Conservation (phyloP, 2,113 vertebrate species). For the Henicopernis longicauda region DNA sequence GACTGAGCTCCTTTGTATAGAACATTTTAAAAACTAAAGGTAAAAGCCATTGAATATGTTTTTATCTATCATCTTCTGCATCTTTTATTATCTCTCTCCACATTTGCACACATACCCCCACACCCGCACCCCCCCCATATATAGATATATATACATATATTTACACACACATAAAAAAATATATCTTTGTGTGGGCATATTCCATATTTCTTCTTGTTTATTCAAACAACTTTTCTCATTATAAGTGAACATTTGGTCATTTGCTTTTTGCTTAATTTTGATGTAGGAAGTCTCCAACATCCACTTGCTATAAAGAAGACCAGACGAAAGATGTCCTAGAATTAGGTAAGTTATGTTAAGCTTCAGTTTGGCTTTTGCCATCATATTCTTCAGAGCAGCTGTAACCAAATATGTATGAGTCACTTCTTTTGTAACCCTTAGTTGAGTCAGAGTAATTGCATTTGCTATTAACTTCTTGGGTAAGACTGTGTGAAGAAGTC, state of each 20-base stretch:
- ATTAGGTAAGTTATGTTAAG: constrained; percentile 71
- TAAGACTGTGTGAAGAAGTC: not conserved
- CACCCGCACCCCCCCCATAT: too few species aligned
- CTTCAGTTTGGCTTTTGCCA: not conserved
- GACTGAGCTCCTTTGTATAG: not conserved
- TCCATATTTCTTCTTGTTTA: not conserved
- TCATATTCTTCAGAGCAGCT: not conserved
- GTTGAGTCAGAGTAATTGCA: not conserved
- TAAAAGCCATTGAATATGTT: not conserved
- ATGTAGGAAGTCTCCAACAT: constrained; percentile 65
- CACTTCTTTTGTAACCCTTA: not conserved
- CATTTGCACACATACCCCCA: too few species aligned
- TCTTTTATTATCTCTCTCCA: not conserved
- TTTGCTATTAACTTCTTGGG: not conserved
- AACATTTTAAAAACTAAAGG: not conserved
- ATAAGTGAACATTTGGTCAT: not conserved
- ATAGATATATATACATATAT: not conserved
- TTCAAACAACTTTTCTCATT: not conserved
- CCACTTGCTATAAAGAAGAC: constrained; percentile 21
- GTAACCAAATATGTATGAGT: not conserved
- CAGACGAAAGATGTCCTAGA: constrained; percentile 67
- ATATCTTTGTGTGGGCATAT: not conserved
- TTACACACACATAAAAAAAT: not conserved
- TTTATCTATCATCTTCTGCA: not conserved
- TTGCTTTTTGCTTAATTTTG: not conserved